Evolutionary conservation across 2,113 vertebrate genomes (phyloP), one percentile per base, ranked within the genome.

Genomic region (Puffinus mauretanicus): DNA sequence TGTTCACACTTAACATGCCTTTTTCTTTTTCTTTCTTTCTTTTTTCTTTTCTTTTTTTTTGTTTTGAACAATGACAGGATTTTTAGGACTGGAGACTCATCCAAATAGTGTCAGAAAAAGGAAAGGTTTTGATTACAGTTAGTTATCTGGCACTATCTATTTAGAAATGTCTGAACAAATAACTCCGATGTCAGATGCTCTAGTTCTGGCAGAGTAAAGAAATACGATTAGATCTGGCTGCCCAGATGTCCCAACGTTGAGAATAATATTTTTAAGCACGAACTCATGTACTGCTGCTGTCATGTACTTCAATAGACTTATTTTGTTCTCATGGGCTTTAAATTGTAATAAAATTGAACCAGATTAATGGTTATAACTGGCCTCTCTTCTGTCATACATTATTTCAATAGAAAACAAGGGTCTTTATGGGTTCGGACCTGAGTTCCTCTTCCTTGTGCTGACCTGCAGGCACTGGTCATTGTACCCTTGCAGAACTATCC

Each of bases 241-340:
- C 84, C 95, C 95, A 96, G 95, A 97, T 96, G 93, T 95, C 91
- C 91, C 95, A 94, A 80, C 13, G 5, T 12, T 81, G 78, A 82
- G 87, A 96, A 97, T 90, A 86, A 83, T 85, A 95, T 94, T 95
- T 97, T 94, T 91, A 95, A 95, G 93, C 95, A 96, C 87, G 86
- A 94, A 94, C 94, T 97, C 96, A 97, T 97, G 96, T 70, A 91
- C 94, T 95, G 84, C 81, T 95, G 93, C 75, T 95, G 96, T 96
- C 96, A 94, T 82, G 84, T 93, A 93, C 73, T 96, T 95, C 91
- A 95, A 70, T 79, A 93, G 93, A 71, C 70, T 93, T 82, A 93
- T 94, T 95, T 93, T 95, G 66, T 90, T 91, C 84, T 91, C 52
- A 32, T 95, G 62, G 75, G 82, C 91, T 69, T 91, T 96, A 93